Evolutionary conservation across 64 coral and sea anemone species (phyloP).

Genomic region (Platygyra sinensis): DNA sequence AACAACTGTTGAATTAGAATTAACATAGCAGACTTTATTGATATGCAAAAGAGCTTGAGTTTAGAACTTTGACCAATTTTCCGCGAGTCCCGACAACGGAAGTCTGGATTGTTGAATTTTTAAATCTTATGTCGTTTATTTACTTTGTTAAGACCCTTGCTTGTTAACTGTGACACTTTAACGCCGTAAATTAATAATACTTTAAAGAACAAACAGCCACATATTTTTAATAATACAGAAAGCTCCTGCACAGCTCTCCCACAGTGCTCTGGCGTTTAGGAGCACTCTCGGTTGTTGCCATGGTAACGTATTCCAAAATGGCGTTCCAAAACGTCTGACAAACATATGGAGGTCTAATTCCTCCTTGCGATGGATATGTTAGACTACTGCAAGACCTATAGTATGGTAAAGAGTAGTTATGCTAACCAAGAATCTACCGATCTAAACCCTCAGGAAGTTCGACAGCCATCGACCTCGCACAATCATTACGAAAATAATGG

Average conservation of each 20-base stretch:
- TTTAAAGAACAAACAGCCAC: neutral
- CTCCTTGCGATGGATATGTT: conserved; percentile 77
- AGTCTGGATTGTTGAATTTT: neutral
- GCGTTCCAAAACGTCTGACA: conserved; percentile 62
- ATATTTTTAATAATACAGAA: neutral
- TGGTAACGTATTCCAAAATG: conserved; percentile 91
- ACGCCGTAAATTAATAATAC: neutral
- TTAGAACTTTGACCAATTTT: neutral
- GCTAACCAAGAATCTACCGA: conserved; percentile 57
- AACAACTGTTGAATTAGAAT: neutral
- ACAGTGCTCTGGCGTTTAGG: neutral
- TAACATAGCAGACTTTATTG: neutral
- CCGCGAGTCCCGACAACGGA: neutral
- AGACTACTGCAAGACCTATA: conserved; percentile 92
- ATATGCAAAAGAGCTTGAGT: neutral
- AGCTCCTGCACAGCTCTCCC: neutral
- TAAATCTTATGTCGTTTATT: neutral
- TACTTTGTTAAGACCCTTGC: neutral
- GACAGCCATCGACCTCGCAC: neutral
- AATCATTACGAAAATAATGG: conserved; percentile 52
- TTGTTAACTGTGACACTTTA: neutral
- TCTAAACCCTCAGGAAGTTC: conserved; percentile 58
- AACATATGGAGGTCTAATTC: conserved; percentile 12
- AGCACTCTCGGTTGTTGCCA: conserved; percentile 18
- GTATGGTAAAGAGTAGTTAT: conserved; percentile 76